Conservation (phyloP, 2,888 invertebrate genomes). For the Drosophila pseudotakahashii region DNA sequence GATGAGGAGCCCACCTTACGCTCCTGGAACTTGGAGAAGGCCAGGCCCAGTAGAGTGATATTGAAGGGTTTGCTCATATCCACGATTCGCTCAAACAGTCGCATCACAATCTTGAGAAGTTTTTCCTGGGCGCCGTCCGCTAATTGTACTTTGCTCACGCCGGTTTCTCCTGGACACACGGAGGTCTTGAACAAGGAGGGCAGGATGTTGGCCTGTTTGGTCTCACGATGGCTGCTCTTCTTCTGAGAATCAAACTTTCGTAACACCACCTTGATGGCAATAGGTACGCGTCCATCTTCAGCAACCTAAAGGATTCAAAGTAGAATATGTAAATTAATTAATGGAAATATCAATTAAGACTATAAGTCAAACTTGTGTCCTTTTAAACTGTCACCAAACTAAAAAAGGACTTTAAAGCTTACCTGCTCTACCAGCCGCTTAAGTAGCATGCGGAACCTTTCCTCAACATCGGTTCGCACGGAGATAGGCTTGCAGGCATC, state of each 20-base stretch:
- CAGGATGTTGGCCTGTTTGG: slow-evolving; percentile 90
- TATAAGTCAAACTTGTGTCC: too few species aligned
- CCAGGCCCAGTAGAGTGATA: slow-evolving; percentile 91
- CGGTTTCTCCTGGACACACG: slow-evolving; percentile 66
- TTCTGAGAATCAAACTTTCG: slow-evolving; percentile 89
- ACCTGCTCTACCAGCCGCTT: slow-evolving; percentile 89
- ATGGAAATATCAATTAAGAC: background rate
- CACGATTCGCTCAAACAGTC: slow-evolving; percentile 90
- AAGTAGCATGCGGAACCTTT: slow-evolving; percentile 88
- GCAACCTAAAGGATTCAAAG: slow-evolving; percentile 78
- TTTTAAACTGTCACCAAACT: too few species aligned
- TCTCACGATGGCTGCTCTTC: slow-evolving; percentile 89
- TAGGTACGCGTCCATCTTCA: slow-evolving; percentile 92
- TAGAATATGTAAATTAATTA: background rate
- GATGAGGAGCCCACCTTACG: slow-evolving; percentile 89
- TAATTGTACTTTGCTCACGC: slow-evolving; percentile 84
- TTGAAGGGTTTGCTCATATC: slow-evolving; percentile 91
- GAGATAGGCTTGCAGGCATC: slow-evolving; percentile 91
- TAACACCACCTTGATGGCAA: slow-evolving; percentile 90
- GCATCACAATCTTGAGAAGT: slow-evolving; percentile 89
- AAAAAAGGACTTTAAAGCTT: background rate
- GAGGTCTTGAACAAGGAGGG: slow-evolving; percentile 86
- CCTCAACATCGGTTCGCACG: slow-evolving; percentile 89
- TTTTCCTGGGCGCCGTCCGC: slow-evolving; percentile 87
- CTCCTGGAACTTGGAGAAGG: slow-evolving; percentile 92